A percentile compares a stretch with the other conserved stretches of the same genome.
Evolutionary conservation across 2,888 invertebrate species (phyloP).

Genomic region (Hirtodrosophila histrioides): DNA sequence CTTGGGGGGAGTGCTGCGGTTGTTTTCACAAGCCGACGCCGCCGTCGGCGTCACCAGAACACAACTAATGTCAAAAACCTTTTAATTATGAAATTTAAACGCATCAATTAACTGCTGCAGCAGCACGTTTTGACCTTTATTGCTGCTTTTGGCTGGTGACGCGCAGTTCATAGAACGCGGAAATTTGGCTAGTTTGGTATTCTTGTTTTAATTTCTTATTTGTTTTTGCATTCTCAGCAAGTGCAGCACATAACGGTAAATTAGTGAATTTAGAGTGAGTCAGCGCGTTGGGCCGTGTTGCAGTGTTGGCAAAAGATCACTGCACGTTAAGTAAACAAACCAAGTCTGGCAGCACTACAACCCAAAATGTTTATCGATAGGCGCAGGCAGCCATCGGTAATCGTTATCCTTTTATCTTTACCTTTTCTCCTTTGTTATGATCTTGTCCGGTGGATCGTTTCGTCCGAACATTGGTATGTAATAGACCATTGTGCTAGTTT

Average conservation of each 20-base stretch:
- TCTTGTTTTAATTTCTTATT: constrained; percentile 9
- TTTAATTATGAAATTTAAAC: constrained; percentile 53
- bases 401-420: constrained; percentile 51
- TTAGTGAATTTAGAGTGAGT: constrained; percentile 41
- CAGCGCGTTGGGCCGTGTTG: constrained; percentile 33
- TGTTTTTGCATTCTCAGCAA: constrained; percentile 39
- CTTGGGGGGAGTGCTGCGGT: constrained; percentile 24
- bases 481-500: constrained; percentile 80
- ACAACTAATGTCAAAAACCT: constrained; percentile 76
- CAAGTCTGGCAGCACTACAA: neutral
- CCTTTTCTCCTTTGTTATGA: constrained; percentile 77
- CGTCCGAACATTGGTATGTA: constrained; percentile 81
- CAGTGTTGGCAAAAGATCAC: constrained; percentile 35
- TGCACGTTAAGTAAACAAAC: neutral
- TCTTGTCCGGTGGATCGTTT: constrained; percentile 83
- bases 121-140: constrained; percentile 73
- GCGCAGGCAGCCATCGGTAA: constrained; percentile 6
- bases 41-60: neutral
- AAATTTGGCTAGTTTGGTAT: constrained; percentile 50
- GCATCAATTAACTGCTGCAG: constrained; percentile 43
- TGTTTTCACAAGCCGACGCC: constrained; percentile 30
- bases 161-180: constrained; percentile 75
- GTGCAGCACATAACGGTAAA: constrained; percentile 42
- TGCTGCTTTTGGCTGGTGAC: constrained; percentile 27
- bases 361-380: constrained; percentile 5